phyloP scores from a whole-genome alignment of 2,797 vertebrate species.

The Pseudochirops corinnae region DNA sequence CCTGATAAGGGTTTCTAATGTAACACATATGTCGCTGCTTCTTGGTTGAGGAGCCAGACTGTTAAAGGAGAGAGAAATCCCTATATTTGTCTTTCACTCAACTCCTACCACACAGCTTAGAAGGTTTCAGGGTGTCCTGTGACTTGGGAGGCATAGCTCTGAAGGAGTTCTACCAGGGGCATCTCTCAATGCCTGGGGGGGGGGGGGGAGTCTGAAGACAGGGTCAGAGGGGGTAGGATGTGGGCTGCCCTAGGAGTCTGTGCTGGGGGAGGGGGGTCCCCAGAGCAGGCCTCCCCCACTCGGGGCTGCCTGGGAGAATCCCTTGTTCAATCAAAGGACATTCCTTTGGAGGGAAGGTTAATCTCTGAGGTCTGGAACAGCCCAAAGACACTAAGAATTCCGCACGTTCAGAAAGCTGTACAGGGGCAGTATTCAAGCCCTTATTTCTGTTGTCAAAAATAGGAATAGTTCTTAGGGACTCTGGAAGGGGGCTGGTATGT shows the following conservation, averaged over 20 bases:
- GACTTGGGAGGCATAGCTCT: conserved; percentile 38
- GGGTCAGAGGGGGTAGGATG: background rate
- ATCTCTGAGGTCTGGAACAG: conserved; percentile 46
- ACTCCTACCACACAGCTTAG: conserved; percentile 39
- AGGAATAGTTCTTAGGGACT: conserved; percentile 13
- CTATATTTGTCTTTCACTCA: conserved; percentile 69
- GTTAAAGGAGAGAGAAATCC: conserved; percentile 62
- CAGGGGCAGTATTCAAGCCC: conserved; percentile 17
- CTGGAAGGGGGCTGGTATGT: background rate
- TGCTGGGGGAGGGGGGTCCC: background rate
- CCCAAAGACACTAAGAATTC: background rate
- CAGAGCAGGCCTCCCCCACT: background rate
- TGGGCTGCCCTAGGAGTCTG: background rate
- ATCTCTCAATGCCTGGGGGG: background rate
- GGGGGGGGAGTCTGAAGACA: no score
- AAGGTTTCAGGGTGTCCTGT: conserved; percentile 37
- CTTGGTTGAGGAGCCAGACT: conserved; percentile 48
- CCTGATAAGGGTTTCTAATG: conserved; percentile 82
- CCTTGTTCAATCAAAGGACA: conserved; percentile 27
- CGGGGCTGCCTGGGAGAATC: conserved; percentile 26
- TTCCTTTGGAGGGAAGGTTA: conserved; percentile 47
- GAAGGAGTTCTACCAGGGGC: background rate
- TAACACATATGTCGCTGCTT: conserved; percentile 76
- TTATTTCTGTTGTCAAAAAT: conserved; percentile 28
- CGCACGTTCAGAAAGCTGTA: conserved; percentile 30